Base-by-base conservation (phyloP, 2,888 invertebrate species). In the Hymenopus coronatus region DNA sequence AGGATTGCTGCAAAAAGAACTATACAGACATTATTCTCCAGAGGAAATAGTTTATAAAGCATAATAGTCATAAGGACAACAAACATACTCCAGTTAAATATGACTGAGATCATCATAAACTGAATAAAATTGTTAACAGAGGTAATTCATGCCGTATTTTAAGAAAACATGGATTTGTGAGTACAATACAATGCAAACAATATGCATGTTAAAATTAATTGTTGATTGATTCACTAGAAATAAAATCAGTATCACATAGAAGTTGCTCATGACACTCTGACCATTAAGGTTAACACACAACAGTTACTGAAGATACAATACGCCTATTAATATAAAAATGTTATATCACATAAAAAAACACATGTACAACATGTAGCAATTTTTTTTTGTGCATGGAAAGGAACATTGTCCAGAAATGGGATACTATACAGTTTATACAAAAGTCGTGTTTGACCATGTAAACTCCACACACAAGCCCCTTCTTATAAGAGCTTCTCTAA, bases 261-360 rank as follows among this genome's bases (percentile, higher is more conserved):
- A 85, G 54, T 70, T 70, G 54, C 54, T 70, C 54, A 70, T 70
- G 54, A 70, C 54, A 70, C 54, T 70, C 25, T 15, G 25, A 15
- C 25, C 25, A 70, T 70, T 15, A 70, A 70, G 25, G 20, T 70
- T 70, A 70, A 70, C 54, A 70, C 54, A 85, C 82, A 87, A 87
- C 54, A 85, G 40, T 82, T 81, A 33, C 82, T 82, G 28, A 87
- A 82, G 81, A 87, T 70, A 87, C 82, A 87, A 40, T 87, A 87
- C 82, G 87, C 87, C 87, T 87, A 87, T 87, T 28, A 46, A 87
- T 87, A 82, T 82, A 87, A 87, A 87, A 87, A n/a, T 87, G 70
- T 54, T 82, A 27, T 87, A 87, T 87, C 87, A 87, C 87, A 87
- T 81, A 25, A 81, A 87, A 33, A 82, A 27, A 82, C 30, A 87